Evolutionary conservation across 2,113 vertebrate species (phyloP).

Genomic region (Thryonomys swinderianus): DNA sequence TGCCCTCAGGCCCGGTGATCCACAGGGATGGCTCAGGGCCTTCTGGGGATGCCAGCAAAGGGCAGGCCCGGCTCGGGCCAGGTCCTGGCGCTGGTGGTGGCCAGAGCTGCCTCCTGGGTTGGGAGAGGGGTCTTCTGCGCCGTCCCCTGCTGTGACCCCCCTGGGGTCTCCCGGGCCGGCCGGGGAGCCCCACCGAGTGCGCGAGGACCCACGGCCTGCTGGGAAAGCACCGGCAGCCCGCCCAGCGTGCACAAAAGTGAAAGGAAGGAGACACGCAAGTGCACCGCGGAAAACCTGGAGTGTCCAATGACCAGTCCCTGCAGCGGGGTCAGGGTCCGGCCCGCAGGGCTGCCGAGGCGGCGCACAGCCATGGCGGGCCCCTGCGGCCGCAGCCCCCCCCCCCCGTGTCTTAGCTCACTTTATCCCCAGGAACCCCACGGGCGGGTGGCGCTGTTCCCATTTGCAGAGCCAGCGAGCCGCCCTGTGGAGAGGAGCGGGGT

Average conservation of each 20-base stretch:
- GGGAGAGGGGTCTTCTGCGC: not conserved
- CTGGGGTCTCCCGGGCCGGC: not conserved
- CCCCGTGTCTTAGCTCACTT: not conserved
- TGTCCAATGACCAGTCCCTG: not conserved
- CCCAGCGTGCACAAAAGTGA: not conserved
- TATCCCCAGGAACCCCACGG: not conserved
- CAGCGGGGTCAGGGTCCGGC: not conserved
- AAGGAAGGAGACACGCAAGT: not conserved
- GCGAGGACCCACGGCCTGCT: not conserved
- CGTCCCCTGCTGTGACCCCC: not conserved
- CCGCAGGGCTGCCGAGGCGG: not conserved
- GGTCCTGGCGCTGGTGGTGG: not conserved
- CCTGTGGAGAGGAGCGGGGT: not conserved
- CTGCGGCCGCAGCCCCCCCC: not conserved
- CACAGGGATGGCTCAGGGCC: not conserved
- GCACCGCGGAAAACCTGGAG: not conserved
- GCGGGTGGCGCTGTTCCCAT: not conserved
- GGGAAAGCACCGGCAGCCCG: not conserved
- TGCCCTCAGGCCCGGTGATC: constrained; percentile 51
- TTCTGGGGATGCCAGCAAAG: constrained; percentile 48
- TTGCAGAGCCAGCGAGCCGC: not conserved
- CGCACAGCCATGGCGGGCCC: fast-evolving
- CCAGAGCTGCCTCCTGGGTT: not conserved
- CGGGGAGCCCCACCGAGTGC: not conserved
- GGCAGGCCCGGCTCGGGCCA: not conserved